phyloP scores from a whole-genome alignment of 1,140 invertebrate species.

The Zaprionus africanus region DNA sequence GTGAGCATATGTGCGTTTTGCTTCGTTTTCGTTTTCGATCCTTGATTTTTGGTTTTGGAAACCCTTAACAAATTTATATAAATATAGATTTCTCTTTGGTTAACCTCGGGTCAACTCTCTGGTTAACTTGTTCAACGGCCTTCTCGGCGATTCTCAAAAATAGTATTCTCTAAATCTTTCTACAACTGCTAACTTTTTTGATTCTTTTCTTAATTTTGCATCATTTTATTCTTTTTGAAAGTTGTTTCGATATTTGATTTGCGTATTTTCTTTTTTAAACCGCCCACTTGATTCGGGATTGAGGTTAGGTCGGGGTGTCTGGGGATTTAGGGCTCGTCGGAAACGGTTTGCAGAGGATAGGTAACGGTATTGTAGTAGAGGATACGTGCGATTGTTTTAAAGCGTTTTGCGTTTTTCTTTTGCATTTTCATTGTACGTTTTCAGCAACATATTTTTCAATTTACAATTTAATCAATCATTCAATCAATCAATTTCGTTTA shows the following conservation, averaged over 20 bases:
- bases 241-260: constrained; percentile 60
- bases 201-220: constrained; percentile 47
- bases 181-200: constrained; percentile 40
- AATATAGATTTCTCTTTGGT: constrained; percentile 32
- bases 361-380: constrained; percentile 84
- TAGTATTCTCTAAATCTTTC: constrained; percentile 12
- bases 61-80: constrained; percentile 69
- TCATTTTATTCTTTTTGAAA: constrained; percentile 60
- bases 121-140: constrained; percentile 30
- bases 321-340: constrained; percentile 76
- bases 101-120: constrained; percentile 13
- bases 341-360: constrained; percentile 80
- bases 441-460: constrained; percentile 48
- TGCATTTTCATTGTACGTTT: constrained; percentile 78
- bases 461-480: constrained; percentile 41
- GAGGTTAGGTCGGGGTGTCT: constrained; percentile 35
- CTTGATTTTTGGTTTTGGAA: constrained; percentile 57
- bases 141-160: constrained; percentile 41
- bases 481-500: constrained; percentile 47
- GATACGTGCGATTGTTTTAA: constrained; percentile 84
- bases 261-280: constrained; percentile 55
- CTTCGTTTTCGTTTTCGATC: constrained; percentile 52
- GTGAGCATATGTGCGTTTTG: constrained; percentile 68
- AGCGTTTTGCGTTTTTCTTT: constrained; percentile 84
- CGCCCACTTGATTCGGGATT: constrained; percentile 62